These are phyloP conservation scores for Suncus etruscus DNA, from an alignment of 2,113 vertebrate species.

Conservation along the genomic window DNA sequence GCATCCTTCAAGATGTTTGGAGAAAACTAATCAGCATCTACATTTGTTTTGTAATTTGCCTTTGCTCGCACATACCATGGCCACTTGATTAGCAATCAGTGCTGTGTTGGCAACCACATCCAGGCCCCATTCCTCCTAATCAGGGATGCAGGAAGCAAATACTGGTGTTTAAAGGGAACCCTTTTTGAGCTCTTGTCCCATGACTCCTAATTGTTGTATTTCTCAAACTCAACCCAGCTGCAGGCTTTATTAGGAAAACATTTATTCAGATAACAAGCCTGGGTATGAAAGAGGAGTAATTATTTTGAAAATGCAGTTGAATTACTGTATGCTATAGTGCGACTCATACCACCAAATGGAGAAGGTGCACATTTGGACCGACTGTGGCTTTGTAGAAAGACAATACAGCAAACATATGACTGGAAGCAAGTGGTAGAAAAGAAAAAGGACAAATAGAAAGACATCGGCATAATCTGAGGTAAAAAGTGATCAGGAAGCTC, in stretches of 20 bases:
- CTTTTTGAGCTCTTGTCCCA: slow-evolving; percentile 78
- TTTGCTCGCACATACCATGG: slow-evolving; percentile 59
- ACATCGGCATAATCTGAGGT: not conserved
- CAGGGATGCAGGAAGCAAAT: slow-evolving; percentile 70
- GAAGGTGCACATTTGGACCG: slow-evolving; percentile 61
- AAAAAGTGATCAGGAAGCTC: not conserved
- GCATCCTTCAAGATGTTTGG: slow-evolving; percentile 71
- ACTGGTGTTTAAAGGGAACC: slow-evolving; percentile 73
- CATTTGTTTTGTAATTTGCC: slow-evolving; percentile 75
- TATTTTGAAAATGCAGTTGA: slow-evolving; percentile 76
- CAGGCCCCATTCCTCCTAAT: slow-evolving; percentile 64
- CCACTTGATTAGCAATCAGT: slow-evolving; percentile 83
- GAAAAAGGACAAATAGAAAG: slow-evolving; percentile 56
- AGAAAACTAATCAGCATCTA: slow-evolving; percentile 78
- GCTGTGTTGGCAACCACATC: slow-evolving; percentile 40
- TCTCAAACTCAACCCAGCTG: slow-evolving; percentile 81
- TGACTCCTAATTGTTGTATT: slow-evolving; percentile 81
- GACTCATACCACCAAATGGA: slow-evolving; percentile 36
- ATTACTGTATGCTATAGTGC: slow-evolving; percentile 50
- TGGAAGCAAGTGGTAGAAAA: slow-evolving; percentile 42
- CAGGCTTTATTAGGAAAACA: slow-evolving; percentile 81
- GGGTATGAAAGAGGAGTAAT: slow-evolving; percentile 73
- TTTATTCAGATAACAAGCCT: slow-evolving; percentile 83
- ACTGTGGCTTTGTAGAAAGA: slow-evolving; percentile 65
- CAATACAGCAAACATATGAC: slow-evolving; percentile 53